Conservation (phyloP, 2,888 invertebrate genomes). For the Yponomeuta sedellus region DNA sequence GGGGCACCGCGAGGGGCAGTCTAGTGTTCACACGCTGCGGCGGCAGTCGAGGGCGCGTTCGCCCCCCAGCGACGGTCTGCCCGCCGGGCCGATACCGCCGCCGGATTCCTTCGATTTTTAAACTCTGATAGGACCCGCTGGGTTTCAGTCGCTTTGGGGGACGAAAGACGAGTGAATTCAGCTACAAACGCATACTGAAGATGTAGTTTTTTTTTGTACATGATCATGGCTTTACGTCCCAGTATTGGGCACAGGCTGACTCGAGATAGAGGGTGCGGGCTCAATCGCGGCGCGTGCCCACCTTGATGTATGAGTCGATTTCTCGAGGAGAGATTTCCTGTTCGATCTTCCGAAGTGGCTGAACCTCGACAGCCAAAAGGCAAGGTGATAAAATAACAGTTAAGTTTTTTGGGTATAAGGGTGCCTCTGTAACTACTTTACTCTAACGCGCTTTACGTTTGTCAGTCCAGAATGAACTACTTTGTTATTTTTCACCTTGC, state of each 20-base stretch:
- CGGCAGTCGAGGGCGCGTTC: slow-evolving; percentile 31
- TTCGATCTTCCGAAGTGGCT: neutral
- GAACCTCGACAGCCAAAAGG: neutral
- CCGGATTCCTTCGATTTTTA: slow-evolving; percentile 65
- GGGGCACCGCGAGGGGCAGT: slow-evolving; percentile 25
- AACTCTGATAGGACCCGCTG: neutral
- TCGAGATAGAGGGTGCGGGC: too few relatives aligned
- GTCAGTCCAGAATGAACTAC: neutral
- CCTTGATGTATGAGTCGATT: too few relatives aligned
- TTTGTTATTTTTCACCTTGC: neutral
- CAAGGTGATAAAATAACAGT: neutral
- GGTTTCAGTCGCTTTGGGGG: neutral
- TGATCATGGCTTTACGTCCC: too few relatives aligned
- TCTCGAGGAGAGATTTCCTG: neutral
- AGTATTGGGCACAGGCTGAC: too few relatives aligned
- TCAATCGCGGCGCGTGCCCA: too few relatives aligned
- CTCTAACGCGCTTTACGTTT: neutral
- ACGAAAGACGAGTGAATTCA: neutral
- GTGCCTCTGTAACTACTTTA: too few relatives aligned
- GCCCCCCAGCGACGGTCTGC: slow-evolving; percentile 46
- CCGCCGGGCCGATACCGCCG: slow-evolving; percentile 57
- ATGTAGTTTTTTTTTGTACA: too few relatives aligned
- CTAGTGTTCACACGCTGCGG: slow-evolving; percentile 45
- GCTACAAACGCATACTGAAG: too few relatives aligned
- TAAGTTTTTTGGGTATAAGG: too few relatives aligned